Percentiles rank a stretch among this genome's conserved stretches.
Conservation (phyloP, 2,888 invertebrate genomes). For the Apamea anceps region DNA sequence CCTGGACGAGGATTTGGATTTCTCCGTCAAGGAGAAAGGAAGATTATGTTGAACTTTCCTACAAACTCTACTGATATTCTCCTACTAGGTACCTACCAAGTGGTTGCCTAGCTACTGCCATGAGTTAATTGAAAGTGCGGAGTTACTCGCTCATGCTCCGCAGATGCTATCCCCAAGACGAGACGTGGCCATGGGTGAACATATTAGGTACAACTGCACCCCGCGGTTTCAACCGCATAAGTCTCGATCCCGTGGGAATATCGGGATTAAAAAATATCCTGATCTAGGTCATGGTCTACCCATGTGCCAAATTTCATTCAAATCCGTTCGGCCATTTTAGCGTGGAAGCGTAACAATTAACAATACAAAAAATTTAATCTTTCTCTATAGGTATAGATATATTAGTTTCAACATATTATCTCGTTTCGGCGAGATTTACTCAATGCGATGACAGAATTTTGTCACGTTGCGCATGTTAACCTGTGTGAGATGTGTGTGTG, state of each 20-base stretch:
- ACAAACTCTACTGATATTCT: neutral
- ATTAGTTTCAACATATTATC: neutral
- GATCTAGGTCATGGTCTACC: neutral
- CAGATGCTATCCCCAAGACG: neutral
- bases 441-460: neutral
- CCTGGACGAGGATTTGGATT: neutral
- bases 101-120: neutral
- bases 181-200: neutral
- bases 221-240: too few species aligned
- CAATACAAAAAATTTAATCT: neutral
- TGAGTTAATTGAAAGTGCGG: neutral
- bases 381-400: neutral
- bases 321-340: neutral
- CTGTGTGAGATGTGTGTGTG: too few species aligned
- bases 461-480: neutral
- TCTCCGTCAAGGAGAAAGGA: too few species aligned
- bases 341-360: neutral
- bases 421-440: neutral
- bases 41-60: neutral
- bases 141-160: neutral
- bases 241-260: neutral
- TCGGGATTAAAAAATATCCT: neutral
- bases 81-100: neutral
- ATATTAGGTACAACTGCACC: too few species aligned
- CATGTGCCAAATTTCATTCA: neutral